Evolutionary conservation across 2,888 invertebrate genomes (phyloP), one percentile per base, ranked within the genome.

Genomic region (Myopa testacea): DNA sequence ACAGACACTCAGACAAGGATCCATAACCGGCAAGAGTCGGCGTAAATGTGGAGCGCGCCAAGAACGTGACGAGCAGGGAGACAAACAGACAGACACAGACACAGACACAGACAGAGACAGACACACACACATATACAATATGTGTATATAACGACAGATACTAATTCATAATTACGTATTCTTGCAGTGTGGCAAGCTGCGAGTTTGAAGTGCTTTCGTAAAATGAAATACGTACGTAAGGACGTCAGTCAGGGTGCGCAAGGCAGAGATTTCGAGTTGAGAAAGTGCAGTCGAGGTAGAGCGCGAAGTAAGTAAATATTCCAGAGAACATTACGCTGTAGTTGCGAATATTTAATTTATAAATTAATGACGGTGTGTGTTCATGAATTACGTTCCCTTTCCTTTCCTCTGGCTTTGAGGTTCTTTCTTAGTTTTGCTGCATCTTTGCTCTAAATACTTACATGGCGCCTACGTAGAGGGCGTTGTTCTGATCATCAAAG

Each of bases 401-500:
- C 62, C 62, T 45, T 7, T 70, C 10, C 52, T 70, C 14, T n/a
- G 26, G 37, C 37, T 40, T 67, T 67, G 34, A 14, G 40, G 1
- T 26, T 2, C 26, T 1, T 26, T 26, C 26, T 26, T 26, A 26
- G 26, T 26, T 26, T 26, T 26, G 26, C 26, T 26, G 2, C 63
- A 34, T 62, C 63, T 63, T 10, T 65, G 74, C 78, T 87, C 5
- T 7, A 4, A 12, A 26, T 65, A 96, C 96, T 96, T 92, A 97
- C 97, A 97, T 97, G 83, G 97, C 96, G 84, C 97, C 97, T 84
- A 97, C 96, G 89, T 96, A 97, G 78, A 97, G 93, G 79, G 95
- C 93, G 90, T 97, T 96, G 86, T 94, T 92, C 88, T 93, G 94
- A 85, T 94, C 93, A 90, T 97, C 97, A 91, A 97, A 92, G 89